Evolutionary conservation across 2,797 vertebrate species (phyloP).

Genomic region (Takifugu rubripes): DNA sequence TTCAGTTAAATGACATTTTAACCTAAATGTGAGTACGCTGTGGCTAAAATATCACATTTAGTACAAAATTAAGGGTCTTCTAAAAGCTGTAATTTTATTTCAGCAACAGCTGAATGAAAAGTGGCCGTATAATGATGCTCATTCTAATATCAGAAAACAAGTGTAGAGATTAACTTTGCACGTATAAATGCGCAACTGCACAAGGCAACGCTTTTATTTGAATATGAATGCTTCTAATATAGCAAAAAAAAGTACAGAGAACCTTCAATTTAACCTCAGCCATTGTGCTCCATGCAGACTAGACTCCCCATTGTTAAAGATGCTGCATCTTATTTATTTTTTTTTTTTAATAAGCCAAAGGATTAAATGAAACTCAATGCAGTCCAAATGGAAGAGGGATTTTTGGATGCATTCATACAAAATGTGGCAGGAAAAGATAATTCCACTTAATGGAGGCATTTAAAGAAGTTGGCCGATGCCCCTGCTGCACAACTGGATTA

Average conservation of each 20-base stretch:
- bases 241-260: conserved; percentile 75
- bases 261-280: conserved; percentile 81
- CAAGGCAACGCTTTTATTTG: conserved; percentile 61
- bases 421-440: conserved; percentile 83
- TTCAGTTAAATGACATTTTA: background rate
- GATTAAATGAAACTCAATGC: conserved; percentile 80
- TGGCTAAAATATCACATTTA: too few relatives aligned
- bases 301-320: conserved; percentile 76
- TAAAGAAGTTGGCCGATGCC: conserved; percentile 73
- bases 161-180: conserved; percentile 32
- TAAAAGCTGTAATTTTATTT: conserved; percentile 1
- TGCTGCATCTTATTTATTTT: conserved; percentile 72
- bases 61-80: too few relatives aligned
- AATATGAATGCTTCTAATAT: conserved; percentile 74
- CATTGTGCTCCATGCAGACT: conserved; percentile 74
- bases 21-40: background rate
- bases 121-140: conserved; percentile 7
- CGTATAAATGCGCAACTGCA: conserved; percentile 39
- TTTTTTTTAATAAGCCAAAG: conserved; percentile 73
- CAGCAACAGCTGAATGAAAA: conserved; percentile 24
- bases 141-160: conserved; percentile 36
- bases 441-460: conserved; percentile 78
- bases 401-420: conserved; percentile 75
- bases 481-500: conserved; percentile 66
- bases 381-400: conserved; percentile 78